These are phyloP conservation scores for Adrianichthys oophorus DNA, from an alignment of 2,797 vertebrate species.

Conservation along the genomic window DNA sequence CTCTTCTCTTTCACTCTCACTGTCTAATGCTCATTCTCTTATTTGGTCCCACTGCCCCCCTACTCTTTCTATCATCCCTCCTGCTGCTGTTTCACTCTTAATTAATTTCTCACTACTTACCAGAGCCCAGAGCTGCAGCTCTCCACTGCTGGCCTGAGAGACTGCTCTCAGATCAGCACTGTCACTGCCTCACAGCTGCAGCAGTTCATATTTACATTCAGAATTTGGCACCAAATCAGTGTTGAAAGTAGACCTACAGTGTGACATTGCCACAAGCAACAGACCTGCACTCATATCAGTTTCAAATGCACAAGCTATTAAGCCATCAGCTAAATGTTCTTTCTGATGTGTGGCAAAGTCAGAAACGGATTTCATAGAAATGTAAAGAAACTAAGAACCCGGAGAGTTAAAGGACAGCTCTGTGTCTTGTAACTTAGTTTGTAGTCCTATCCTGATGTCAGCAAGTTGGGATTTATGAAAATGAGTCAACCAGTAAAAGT, in stretches of 20 bases:
- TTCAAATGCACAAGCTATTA: constrained; percentile 46
- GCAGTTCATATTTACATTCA: constrained; percentile 37
- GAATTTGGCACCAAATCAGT: constrained; percentile 44
- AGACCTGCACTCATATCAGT: constrained; percentile 47
- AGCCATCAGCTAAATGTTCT: constrained; percentile 24
- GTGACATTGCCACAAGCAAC: constrained; percentile 53
- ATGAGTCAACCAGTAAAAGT: no score
- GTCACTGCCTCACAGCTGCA: constrained; percentile 45
- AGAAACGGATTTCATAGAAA: neutral
- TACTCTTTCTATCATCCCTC: constrained; percentile 57
- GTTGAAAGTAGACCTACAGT: constrained; percentile 36
- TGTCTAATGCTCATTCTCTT: constrained; percentile 34
- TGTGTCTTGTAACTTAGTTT: no score
- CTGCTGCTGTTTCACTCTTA: constrained; percentile 78
- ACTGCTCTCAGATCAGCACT: constrained; percentile 61
- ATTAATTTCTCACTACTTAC: constrained; percentile 83
- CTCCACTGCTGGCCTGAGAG: constrained; percentile 57
- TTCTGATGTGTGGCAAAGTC: constrained; percentile 28
- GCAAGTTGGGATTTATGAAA: no score
- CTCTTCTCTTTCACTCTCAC: constrained; percentile 25
- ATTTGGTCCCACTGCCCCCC: constrained; percentile 46
- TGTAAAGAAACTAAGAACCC: neutral
- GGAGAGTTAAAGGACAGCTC: neutral
- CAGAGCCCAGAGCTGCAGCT: constrained; percentile 71
- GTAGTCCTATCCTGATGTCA: no score